Evolutionary conservation across 2,113 vertebrate genomes (phyloP).

Genomic region (Spea bombifrons): DNA sequence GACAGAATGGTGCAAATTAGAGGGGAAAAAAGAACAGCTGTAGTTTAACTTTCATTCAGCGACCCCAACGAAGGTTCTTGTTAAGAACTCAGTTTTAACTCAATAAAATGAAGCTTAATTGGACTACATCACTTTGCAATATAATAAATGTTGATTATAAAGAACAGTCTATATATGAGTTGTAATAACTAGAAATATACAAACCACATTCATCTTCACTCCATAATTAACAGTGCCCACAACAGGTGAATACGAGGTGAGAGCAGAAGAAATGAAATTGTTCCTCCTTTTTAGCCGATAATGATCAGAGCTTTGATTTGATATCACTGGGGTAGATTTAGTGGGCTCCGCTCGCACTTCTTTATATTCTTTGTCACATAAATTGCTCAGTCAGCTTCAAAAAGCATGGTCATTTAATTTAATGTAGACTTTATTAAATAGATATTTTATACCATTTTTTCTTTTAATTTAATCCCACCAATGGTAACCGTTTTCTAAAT

Average conservation of each 20-base stretch:
- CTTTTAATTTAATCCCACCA: slow-evolving; percentile 30
- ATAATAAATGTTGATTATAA: slow-evolving; percentile 13
- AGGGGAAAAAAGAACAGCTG: no score
- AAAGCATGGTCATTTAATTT: slow-evolving; percentile 34
- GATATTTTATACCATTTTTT: slow-evolving; percentile 24
- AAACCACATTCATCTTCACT: neutral
- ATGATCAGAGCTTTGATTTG: neutral
- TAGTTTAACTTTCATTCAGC: no score
- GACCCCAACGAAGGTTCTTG: neutral
- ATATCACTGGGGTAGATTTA: slow-evolving; percentile 2
- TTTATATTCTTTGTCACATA: neutral
- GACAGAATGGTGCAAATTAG: no score
- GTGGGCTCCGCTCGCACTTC: neutral
- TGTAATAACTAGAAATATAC: slow-evolving; percentile 8
- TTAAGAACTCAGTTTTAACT: neutral
- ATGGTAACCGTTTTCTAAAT: slow-evolving; percentile 26
- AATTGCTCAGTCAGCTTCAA: neutral
- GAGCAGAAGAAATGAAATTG: neutral
- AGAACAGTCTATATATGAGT: neutral
- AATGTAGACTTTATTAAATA: slow-evolving; percentile 39
- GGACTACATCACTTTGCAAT: neutral
- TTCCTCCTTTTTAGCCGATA: slow-evolving; percentile 1
- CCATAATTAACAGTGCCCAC: slow-evolving; percentile 4
- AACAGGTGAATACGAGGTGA: slow-evolving; percentile 7
- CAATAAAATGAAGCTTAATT: neutral